Evolutionary conservation across 2,888 invertebrate genomes (phyloP), one percentile per base, ranked within the genome.

Genomic region (Lasioglossum marginatum): DNA sequence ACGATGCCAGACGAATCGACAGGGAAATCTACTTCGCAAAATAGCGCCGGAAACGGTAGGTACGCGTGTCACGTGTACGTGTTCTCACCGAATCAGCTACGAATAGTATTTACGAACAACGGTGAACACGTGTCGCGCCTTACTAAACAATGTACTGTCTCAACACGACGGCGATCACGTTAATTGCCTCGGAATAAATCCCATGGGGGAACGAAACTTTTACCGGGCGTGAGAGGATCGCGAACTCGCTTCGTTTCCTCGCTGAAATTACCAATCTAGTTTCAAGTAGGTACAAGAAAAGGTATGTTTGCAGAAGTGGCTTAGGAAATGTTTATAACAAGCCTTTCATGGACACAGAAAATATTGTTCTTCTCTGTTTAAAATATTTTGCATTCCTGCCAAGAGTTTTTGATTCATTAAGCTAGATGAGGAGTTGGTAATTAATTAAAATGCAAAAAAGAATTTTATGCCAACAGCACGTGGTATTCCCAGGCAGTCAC

Each of bases 91-190:
- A 84, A 89, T 85, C 86, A 79, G 83, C 23, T 75, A 77, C 83
- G 71, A 79, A 75, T 76, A 83, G 86, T 90, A 91, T 91, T 91
- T 88, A 84, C 89, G 87, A 88, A 90, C 90, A 91, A 89, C 89
- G 79, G 84, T 80, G 75, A 88, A 91, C 90, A 91, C 90, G 88
- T 91, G 91, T 91, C 90, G 75, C 74, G 81, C 80, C 84, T 87
- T 82, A 82, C 78, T 82, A 80, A 91, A 86, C 81, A 84, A 83
- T 82, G 89, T 81, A 82, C 84, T 78, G 74, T 79, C 73, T 63
- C 83, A 82, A 74, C 73, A 23, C 31, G 27, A 57, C 78, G 81
- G 71, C 82, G 82, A 89, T 66, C 87, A 87, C 90, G 82, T 83
- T 90, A 90, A 90, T 90, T 89, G 88, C 83, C 82, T 68, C 71